phyloP scores from a whole-genome alignment of 2,797 vertebrate species.

The Monodelphis domestica region DNA sequence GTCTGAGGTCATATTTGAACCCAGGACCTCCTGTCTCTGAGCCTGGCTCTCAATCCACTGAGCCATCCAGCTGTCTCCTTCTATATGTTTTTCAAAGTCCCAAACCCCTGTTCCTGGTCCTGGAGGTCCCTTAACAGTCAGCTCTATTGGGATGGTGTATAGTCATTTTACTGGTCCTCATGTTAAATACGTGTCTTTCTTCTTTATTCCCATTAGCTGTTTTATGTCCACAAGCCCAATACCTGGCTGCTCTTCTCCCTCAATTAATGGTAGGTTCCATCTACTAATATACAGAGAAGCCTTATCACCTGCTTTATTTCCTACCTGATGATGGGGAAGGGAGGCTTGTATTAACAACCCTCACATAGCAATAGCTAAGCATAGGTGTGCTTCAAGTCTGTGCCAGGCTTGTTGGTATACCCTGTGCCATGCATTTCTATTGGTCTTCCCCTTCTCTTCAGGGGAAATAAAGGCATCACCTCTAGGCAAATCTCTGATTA shows the following conservation, averaged over 20 bases:
- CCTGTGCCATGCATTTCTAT: background rate
- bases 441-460: background rate
- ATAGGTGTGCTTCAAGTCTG: background rate
- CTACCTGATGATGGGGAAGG: background rate
- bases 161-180: background rate
- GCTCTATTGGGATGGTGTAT: background rate
- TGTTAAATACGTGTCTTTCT: background rate
- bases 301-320: background rate
- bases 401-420: background rate
- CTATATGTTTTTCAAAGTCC: background rate
- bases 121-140: background rate
- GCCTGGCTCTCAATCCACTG: too few species aligned
- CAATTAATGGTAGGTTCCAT: background rate
- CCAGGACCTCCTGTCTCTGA: too few species aligned
- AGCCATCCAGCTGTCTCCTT: too few species aligned
- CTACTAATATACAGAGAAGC: background rate
- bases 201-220: accelerated
- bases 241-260: background rate
- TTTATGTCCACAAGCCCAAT: background rate
- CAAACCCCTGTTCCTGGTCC: background rate
- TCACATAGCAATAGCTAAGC: background rate
- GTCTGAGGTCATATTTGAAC: too few species aligned
- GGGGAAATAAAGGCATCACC: background rate
- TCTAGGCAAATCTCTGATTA: background rate
- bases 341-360: background rate